Conservation (phyloP, 2,113 vertebrate species). For the Chitala chitala region DNA sequence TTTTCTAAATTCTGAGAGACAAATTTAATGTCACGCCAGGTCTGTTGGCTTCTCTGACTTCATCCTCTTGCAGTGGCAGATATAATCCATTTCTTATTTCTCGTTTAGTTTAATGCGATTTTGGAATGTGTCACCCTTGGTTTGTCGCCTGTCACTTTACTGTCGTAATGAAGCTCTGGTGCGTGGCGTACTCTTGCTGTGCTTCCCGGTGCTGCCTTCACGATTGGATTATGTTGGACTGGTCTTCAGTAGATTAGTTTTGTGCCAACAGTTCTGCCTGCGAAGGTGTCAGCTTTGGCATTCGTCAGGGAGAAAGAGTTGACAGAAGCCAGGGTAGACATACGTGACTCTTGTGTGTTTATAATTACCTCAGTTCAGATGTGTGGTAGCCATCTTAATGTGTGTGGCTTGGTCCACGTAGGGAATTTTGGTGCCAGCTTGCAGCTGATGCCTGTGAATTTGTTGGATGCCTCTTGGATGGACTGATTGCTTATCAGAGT, state of each 20-base stretch:
- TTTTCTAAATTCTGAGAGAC: conserved; percentile 44
- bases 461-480: not conserved
- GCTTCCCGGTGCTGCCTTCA: conserved; percentile 33
- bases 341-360: not conserved
- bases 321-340: conserved; percentile 13
- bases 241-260: conserved; percentile 37
- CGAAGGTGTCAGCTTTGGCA: conserved; percentile 39
- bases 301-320: conserved; percentile 26
- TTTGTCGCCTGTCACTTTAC: conserved; percentile 60
- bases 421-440: not conserved
- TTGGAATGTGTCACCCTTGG: conserved; percentile 59
- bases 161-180: conserved; percentile 38
- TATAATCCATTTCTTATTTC: conserved; percentile 47
- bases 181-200: conserved; percentile 47
- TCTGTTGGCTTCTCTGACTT: conserved; percentile 55
- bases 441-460: no score
- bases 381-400: conserved; percentile 11
- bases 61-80: conserved; percentile 39
- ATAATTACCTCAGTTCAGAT: conserved; percentile 17
- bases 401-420: not conserved
- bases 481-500: conserved; percentile 23
- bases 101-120: conserved; percentile 66
- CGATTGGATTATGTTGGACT: conserved; percentile 38
- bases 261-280: conserved; percentile 45
- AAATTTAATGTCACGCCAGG: conserved; percentile 60